phyloP scores from a whole-genome alignment of 2,113 vertebrate species.

The Neotragus pygmaeus region DNA sequence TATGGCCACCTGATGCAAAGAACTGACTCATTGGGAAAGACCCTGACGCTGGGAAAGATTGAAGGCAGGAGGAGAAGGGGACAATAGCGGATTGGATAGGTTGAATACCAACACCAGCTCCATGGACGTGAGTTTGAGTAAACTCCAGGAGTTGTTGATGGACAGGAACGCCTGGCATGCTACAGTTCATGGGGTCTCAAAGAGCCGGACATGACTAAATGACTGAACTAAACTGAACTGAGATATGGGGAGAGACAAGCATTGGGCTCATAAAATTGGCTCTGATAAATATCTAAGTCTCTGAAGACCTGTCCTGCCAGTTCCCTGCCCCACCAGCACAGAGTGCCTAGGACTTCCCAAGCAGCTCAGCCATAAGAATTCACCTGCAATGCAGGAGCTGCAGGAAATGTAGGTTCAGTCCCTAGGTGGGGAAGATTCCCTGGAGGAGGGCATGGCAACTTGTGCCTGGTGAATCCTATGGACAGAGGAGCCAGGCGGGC shows the following conservation, averaged over 20 bases:
- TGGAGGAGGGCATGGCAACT: not conserved
- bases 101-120: accelerated
- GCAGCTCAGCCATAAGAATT: not conserved
- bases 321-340: not conserved
- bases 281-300: not conserved
- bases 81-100: no score
- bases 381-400: not conserved
- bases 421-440: not conserved
- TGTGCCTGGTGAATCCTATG: not conserved
- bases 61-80: no score
- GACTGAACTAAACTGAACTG: no score
- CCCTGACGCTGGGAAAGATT: no score
- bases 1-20: no score
- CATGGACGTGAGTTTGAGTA: not conserved
- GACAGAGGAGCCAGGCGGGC: not conserved
- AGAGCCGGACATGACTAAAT: no score
- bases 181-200: no score
- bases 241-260: not conserved
- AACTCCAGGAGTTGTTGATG: not conserved
- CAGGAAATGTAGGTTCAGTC: accelerated
- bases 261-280: not conserved
- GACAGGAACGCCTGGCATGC: no score
- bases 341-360: not conserved
- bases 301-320: not conserved
- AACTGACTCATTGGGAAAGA: no score